Percentiles rank a stretch among this genome's conserved stretches.
Conservation (phyloP, 92 coral and sea anemone species). For the Parazoanthus atlanticus region DNA sequence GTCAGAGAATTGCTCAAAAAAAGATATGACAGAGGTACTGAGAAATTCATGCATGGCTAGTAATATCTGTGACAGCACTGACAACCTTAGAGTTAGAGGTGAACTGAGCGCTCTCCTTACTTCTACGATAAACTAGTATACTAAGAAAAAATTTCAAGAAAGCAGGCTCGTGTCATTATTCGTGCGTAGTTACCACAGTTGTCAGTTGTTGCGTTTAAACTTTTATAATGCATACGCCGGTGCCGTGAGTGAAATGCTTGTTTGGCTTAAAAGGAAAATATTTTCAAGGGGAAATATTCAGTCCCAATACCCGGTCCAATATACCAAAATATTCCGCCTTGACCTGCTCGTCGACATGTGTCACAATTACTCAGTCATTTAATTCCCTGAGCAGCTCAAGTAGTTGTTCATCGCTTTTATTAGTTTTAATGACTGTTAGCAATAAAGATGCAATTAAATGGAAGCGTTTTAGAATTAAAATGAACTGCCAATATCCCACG, state of each 20-base stretch:
- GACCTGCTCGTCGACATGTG: background rate
- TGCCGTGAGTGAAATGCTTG: background rate
- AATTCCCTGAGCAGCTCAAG: background rate
- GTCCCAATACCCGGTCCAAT: slow-evolving; percentile 1
- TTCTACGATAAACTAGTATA: no score
- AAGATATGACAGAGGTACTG: slow-evolving; percentile 1
- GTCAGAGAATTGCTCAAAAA: background rate
- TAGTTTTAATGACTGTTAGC: background rate
- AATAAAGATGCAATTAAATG: background rate
- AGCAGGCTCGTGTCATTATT: background rate
- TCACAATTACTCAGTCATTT: background rate
- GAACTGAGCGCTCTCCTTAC: background rate
- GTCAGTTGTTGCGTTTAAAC: background rate
- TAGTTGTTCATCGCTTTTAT: background rate
- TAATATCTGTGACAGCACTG: background rate
- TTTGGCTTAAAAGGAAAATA: background rate
- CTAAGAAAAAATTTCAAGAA: no score
- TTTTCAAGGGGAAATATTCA: slow-evolving; percentile 14
- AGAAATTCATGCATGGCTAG: background rate
- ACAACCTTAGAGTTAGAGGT: background rate
- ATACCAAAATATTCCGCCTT: slow-evolving; percentile 15
- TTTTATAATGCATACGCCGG: background rate
- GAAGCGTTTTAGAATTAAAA: background rate
- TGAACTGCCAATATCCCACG: background rate
- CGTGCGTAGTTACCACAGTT: background rate